These are phyloP conservation scores for Prionchulus punctatus DNA, from an alignment of 2,888 invertebrate species.

Conservation along the genomic window DNA sequence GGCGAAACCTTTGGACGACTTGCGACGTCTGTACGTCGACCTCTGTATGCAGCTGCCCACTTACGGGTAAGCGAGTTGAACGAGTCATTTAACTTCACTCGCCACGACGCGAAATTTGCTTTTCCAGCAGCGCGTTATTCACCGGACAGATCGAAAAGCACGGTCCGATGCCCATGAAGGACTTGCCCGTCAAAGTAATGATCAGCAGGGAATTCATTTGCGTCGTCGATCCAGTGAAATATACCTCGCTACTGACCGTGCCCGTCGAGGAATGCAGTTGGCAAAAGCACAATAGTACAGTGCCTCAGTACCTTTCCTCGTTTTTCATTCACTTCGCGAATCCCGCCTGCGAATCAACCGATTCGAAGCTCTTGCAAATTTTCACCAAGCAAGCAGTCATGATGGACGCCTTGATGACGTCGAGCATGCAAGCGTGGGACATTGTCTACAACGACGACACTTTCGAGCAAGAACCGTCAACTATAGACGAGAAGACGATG, in stretches of 20 bases:
- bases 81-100: constrained; percentile 1
- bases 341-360: too few relatives aligned
- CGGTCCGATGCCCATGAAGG: too few relatives aligned
- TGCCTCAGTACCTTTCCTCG: constrained; percentile 62
- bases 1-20: constrained; percentile 59
- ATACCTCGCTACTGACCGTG: constrained; percentile 19
- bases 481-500: too few relatives aligned
- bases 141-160: constrained; percentile 88
- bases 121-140: constrained; percentile 69
- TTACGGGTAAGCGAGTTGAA: constrained; percentile 72
- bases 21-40: constrained; percentile 71
- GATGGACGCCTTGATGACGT: constrained; percentile 18
- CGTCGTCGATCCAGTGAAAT: constrained; percentile 61
- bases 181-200: constrained; percentile 72
- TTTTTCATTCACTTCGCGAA: constrained; percentile 66
- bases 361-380: constrained; percentile 55
- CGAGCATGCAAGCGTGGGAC: constrained; percentile 13
- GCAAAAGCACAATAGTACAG: constrained; percentile 34
- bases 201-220: constrained; percentile 67
- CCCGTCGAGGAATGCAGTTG: constrained; percentile 20
- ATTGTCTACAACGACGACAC: too few relatives aligned
- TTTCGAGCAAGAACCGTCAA: too few relatives aligned
- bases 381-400: constrained; percentile 43
- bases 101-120: too few relatives aligned
- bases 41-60: constrained; percentile 76